Base-by-base conservation (phyloP, 2,888 invertebrate species). In the Nasonia oneida region DNA sequence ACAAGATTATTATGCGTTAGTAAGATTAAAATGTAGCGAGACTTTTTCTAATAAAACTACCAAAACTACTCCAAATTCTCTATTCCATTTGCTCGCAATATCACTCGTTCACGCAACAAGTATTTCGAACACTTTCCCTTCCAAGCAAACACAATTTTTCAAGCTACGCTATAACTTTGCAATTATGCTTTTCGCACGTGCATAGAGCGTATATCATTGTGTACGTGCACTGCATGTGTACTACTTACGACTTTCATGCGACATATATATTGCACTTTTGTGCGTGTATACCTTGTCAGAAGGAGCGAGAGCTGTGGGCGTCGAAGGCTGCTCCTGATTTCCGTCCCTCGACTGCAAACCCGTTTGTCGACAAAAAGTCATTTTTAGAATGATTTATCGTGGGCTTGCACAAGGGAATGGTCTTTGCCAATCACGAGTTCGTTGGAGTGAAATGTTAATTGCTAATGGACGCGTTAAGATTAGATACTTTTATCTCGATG, bases 281-380 rank as follows among this genome's bases (percentile, higher is more conserved):
- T 71, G 8, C 10, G 23, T 14, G 37, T 67, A 14, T 91, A 93
- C 93, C 93, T 92, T 92, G n/a, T 90, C 87, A 4, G 90, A 83
- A n/a, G 91, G 91, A 61, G 92, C 88, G 70, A 91, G 86, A 10
- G 91, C 91, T 37, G 92, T 91, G 14, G 92, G 92, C 57, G 92
- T 92, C 3, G 92, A 87, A 53, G 90, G 89, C 82, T 91, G 91
- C 80, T 93, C 92, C 88, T 91, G 91, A 84, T 91, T 90, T 70
- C 92, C 91, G 33, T 90, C 91, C 88, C 88, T 91, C 12, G 92
- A 90, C 92, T 93, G 88, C 70, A 50, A 77, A 71, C n/a, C 39
- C 23, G 29, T 80, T 75, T 85, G 57, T 79, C 37, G 47, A 67
- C 23, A 64, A 23, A 64, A 14, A 79, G 23, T 71, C 37, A 71